Evolutionary conservation across 2,888 invertebrate genomes (phyloP).

Genomic region (Macaria liturata): DNA sequence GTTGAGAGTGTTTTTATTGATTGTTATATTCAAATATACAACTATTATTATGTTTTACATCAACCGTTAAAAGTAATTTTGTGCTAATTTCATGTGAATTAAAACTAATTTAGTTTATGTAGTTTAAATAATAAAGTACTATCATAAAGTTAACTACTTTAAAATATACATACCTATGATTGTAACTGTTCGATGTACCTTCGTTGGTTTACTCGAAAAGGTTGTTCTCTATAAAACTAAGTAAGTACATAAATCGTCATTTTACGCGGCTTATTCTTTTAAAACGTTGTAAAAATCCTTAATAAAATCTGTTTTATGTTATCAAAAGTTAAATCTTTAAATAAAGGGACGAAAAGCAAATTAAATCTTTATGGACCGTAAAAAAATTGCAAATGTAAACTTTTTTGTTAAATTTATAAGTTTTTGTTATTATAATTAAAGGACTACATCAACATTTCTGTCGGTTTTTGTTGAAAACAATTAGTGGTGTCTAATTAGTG

Average conservation of each 20-base stretch:
- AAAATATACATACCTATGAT: too few relatives aligned
- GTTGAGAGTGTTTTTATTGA: conserved; percentile 11
- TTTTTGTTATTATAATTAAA: conserved; percentile 8
- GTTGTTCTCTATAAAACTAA: too few relatives aligned
- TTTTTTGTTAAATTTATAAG: conserved; percentile 6
- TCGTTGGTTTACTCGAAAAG: too few relatives aligned
- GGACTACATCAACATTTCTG: conserved; percentile 3
- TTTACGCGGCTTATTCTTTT: conserved; percentile 22
- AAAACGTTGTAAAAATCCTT: conserved; percentile 31
- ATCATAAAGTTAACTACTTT: too few relatives aligned
- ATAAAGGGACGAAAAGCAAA: conserved; percentile 29
- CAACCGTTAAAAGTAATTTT: neutral
- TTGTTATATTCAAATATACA: conserved; percentile 1
- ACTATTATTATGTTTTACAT: conserved; percentile 3
- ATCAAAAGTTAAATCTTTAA: conserved; percentile 29
- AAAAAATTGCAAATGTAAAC: conserved; percentile 18
- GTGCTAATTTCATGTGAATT: too few relatives aligned
- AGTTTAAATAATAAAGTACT: too few relatives aligned
- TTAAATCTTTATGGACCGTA: conserved; percentile 31
- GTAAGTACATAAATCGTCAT: conserved; percentile 3
- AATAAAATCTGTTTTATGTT: conserved; percentile 35
- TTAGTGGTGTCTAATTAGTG: neutral
- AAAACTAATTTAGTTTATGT: too few relatives aligned
- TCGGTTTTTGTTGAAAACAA: conserved; percentile 6
- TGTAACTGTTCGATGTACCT: too few relatives aligned